phyloP scores from a whole-genome alignment of 2,113 vertebrate genomes.

The Baryphthengus martii region DNA sequence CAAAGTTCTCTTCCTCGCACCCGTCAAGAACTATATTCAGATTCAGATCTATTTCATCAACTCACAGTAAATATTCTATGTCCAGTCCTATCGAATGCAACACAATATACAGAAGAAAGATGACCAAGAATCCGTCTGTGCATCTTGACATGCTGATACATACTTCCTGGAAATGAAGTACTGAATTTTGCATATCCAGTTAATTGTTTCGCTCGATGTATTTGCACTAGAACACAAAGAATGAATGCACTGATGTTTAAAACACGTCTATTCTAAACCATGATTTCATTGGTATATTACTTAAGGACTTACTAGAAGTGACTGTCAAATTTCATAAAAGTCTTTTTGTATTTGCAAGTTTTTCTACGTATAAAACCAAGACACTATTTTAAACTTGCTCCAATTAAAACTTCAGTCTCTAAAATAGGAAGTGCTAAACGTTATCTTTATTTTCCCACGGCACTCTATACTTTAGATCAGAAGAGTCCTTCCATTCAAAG shows the following conservation, averaged over 20 bases:
- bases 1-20: not conserved
- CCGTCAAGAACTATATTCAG: not conserved
- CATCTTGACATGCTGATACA: slow-evolving; percentile 93
- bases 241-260: not conserved
- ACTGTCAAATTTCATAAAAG: not conserved
- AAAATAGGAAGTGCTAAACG: not conserved
- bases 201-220: slow-evolving; percentile 86
- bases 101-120: slow-evolving; percentile 98
- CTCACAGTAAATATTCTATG: slow-evolving; percentile 98
- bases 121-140: slow-evolving; percentile 95
- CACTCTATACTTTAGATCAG: not conserved
- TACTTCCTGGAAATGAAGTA: slow-evolving; percentile 87
- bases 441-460: not conserved
- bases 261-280: not conserved
- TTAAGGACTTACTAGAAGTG: not conserved
- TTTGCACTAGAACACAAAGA: slow-evolving; percentile 81
- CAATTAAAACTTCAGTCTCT: not conserved
- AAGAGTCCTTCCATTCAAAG: not conserved
- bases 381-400: not conserved
- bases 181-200: slow-evolving; percentile 86
- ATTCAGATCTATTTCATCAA: slow-evolving; percentile 4
- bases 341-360: not conserved
- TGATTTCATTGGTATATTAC: not conserved
- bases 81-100: slow-evolving; percentile 95
- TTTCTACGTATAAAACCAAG: not conserved